Conservation (phyloP, 2,797 vertebrate genomes). For the Carduelis carduelis region DNA sequence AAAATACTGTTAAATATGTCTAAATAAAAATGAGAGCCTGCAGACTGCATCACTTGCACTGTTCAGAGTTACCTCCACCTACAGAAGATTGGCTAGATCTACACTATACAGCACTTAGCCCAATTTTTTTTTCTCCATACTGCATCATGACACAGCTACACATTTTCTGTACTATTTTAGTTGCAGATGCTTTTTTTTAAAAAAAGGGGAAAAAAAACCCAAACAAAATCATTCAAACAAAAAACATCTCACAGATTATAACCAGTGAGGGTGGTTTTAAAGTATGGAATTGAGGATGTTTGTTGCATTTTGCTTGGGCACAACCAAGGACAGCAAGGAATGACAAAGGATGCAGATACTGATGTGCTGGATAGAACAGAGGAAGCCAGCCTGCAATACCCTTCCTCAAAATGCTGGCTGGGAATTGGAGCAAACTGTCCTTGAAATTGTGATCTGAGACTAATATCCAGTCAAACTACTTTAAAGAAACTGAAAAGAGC, state of each 20-base stretch:
- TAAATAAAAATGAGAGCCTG: neutral
- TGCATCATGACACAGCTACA: neutral
- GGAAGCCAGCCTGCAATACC: neutral
- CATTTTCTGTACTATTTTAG: neutral
- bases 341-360: neutral
- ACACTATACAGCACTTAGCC: neutral
- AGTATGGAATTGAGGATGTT: neutral
- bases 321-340: neutral
- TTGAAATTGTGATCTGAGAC: neutral
- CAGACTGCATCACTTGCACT: neutral
- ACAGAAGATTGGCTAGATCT: neutral
- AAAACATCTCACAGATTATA: neutral
- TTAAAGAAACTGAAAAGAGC: neutral
- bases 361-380: neutral
- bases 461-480: neutral
- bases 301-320: neutral
- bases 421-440: neutral
- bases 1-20: neutral
- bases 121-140: neutral
- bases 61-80: neutral
- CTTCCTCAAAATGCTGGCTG: neutral
- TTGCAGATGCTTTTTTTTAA: neutral
- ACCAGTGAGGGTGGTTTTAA: neutral
- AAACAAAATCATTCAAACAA: neutral
- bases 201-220: neutral